Evolutionary conservation across 37 sponge, comb jelly and placozoan species (phyloP).

Genomic region (Ephydatia muelleri): DNA sequence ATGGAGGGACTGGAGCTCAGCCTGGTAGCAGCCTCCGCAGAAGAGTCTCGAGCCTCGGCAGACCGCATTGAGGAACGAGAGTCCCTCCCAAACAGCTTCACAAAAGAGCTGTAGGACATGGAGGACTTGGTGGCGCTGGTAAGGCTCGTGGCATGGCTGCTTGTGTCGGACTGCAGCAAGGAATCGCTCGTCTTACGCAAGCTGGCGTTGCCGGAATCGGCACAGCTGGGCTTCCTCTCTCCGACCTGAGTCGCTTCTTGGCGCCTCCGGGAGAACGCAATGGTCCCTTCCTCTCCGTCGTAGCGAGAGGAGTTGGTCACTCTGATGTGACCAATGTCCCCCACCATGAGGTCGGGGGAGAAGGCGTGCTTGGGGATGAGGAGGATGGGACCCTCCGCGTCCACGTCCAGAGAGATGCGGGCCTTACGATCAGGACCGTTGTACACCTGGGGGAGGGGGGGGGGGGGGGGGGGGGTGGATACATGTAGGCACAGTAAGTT

Average conservation of each 20-base stretch:
- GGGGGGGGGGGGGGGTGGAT: background rate
- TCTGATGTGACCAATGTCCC: slow-evolving; percentile 81
- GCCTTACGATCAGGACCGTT: slow-evolving; percentile 80
- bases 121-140: background rate
- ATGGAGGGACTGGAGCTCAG: background rate
- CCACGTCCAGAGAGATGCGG: slow-evolving; percentile 85
- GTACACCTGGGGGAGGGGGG: slow-evolving; percentile 34
- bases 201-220: background rate
- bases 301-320: slow-evolving; percentile 77
- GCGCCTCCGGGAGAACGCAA: slow-evolving; percentile 20
- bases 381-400: slow-evolving; percentile 80
- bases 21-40: background rate
- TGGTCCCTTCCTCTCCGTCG: slow-evolving; percentile 52
- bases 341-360: slow-evolving; percentile 88
- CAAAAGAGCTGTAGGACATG: background rate
- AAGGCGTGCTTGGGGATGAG: slow-evolving; percentile 89
- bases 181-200: background rate
- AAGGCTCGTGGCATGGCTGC: background rate
- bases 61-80: background rate
- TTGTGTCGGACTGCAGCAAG: background rate
- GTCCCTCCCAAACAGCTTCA: background rate
- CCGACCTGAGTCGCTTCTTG: background rate
- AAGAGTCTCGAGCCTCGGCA: too few species aligned
- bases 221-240: background rate
- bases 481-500: background rate